Percentiles rank a stretch among this genome's conserved stretches.
Conservation (phyloP, 2,888 invertebrate species). For the Cyclophora punctaria region DNA sequence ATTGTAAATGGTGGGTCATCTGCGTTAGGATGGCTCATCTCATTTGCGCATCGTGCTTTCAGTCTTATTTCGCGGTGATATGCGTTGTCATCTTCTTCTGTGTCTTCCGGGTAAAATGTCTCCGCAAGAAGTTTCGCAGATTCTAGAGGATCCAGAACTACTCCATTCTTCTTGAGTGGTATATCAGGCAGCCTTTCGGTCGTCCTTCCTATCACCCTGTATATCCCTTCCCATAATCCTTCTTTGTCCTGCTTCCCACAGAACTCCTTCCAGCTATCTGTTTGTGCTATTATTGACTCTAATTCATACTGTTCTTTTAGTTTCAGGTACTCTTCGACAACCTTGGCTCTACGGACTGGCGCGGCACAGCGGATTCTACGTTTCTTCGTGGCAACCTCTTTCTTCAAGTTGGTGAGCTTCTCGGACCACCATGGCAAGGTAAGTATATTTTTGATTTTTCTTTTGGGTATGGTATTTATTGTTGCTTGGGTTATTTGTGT, state of each 20-base stretch:
- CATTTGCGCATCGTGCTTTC: too few relatives aligned
- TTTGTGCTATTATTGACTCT: conserved; percentile 2
- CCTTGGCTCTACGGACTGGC: conserved; percentile 3
- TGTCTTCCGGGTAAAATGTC: too few relatives aligned
- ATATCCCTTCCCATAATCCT: neutral
- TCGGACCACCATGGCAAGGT: conserved; percentile 19
- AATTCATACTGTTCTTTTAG: conserved; percentile 8
- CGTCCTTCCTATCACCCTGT: too few relatives aligned
- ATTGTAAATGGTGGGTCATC: too few relatives aligned
- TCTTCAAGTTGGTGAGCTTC: conserved; percentile 1
- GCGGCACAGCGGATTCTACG: conserved; percentile 12
- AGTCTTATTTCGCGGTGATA: too few relatives aligned
- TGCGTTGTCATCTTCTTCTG: too few relatives aligned
- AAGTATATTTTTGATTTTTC: neutral
- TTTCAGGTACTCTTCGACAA: conserved; percentile 9
- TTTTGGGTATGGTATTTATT: conserved; percentile 7
- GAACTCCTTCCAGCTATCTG: conserved; percentile 12
- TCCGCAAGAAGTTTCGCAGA: conserved; percentile 3
- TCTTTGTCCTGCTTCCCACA: conserved; percentile 16
- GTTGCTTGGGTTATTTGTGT: conserved; percentile 5
- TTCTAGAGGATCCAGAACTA: conserved; percentile 2
- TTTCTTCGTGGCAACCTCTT: conserved; percentile 7
- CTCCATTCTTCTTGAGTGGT: too few relatives aligned
- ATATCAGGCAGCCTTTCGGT: too few relatives aligned
- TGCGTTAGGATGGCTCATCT: too few relatives aligned